Evolutionary conservation across 2,888 invertebrate species (phyloP), one percentile per base, ranked within the genome.

Genomic region (Hololepta plana): DNA sequence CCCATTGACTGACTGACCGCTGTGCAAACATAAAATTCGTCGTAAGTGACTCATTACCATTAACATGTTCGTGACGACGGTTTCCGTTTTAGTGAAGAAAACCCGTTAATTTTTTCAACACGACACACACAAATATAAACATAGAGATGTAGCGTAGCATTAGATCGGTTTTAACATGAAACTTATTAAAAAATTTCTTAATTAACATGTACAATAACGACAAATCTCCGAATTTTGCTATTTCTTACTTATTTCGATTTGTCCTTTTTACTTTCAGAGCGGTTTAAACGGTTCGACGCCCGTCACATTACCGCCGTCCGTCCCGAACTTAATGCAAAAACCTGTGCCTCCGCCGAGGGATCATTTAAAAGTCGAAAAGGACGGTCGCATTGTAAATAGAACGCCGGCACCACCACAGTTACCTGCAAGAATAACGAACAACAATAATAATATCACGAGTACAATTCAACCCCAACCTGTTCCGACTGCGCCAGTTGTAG

Each of bases 381-480:
- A 67, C 39, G 62, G 62, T 9, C 56, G 68, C 19, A 50, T 66
- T 34, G 61, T 65, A 35, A 73, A 71, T 48, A 50, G 72, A 50
- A 61, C 79, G 32, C 70, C 71, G 10, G 67, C 69, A 34, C 67
- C 69, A 34, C 70, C 81, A 35, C 56, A 68, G 49, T 51, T 68
- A 50, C 72, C 80, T 34, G 72, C 72, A 38, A 63, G 76, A 34
- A 57, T 60, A 43, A 52, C 53, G 25, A 53, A 52, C 36, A 62
- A 62, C 46, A 63, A 62, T 39, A 58, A 57, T 37, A 58, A 56
- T 39, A 44, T 35, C 24, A 36, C 37, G 20, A 29, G 38, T 20
- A 17, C 36, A 9, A n/a, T n/a, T n/a, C n/a, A n/a, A 26, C 30
- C 10, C 26, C n/a, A n/a, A n/a, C n/a, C n/a, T n/a, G n/a, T n/a